Evolutionary conservation across 2,113 vertebrate genomes (phyloP).

Genomic region (Spea multiplicata): DNA sequence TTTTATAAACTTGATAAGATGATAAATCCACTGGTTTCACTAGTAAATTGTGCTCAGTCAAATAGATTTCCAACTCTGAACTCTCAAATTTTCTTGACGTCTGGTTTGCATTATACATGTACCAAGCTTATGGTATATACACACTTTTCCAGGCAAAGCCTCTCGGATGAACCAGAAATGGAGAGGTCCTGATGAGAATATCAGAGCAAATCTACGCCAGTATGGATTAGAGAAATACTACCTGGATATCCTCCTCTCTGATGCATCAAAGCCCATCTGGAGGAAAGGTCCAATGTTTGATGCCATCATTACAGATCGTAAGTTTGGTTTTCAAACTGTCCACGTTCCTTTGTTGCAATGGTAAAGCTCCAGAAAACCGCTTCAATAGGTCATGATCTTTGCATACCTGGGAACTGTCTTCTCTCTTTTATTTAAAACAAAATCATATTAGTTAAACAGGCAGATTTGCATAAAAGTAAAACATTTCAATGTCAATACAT

Average conservation of each 20-base stretch:
- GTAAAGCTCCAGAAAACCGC: no score
- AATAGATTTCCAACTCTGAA: not conserved
- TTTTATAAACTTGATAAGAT: no score
- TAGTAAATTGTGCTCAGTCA: no score
- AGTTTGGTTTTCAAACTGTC: constrained; percentile 51
- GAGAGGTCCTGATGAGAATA: constrained; percentile 97
- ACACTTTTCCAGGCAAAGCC: constrained; percentile 77
- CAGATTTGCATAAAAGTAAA: no score
- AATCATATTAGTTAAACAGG: no score
- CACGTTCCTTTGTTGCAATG: no score
- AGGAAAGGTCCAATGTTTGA: constrained; percentile 80
- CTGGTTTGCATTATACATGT: not conserved
- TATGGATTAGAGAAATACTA: constrained; percentile 87
- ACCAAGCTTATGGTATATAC: not conserved
- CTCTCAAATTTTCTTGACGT: not conserved
- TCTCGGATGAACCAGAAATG: constrained; percentile 95
- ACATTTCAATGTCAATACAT: no score
- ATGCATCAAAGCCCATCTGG: constrained; percentile 88
- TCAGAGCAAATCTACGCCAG: constrained; percentile 91
- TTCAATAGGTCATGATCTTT: no score
- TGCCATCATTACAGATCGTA: constrained; percentile 93
- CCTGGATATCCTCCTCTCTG: constrained; percentile 87
- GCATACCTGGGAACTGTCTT: no score
- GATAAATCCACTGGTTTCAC: no score
- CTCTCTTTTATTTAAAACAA: no score